Evolutionary conservation across 37 sponge, comb jelly and placozoan genomes (phyloP), one percentile per base, ranked within the genome.

Genomic region (Trichoplax adhaerens): DNA sequence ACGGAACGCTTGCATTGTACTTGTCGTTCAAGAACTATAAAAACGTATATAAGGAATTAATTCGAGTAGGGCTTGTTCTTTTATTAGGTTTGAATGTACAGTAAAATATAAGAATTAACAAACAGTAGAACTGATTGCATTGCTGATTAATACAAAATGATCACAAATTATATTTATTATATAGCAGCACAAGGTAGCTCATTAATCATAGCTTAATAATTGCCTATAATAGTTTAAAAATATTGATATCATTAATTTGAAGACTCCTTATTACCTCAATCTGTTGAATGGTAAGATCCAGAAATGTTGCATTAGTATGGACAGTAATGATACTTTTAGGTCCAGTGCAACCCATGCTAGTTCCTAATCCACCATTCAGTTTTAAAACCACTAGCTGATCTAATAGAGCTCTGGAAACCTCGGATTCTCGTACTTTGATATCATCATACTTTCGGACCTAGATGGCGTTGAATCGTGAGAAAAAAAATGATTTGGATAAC

Each of bases 251-350:
- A 29, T 29, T 29, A 29, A 29, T 29, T 29, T 29, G n/a, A 29
- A 29, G 29, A 29, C 29, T 0, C 29, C 29, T 29, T 29, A 71
- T 50, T 2, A 93, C 95, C 95, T 95, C 89, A 61, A 95, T 95
- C 65, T 91, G 98, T 53, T 80, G 69, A 3, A 95, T 83, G 5
- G 82, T 86, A 12, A 95, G 77, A 71, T 95, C 98, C 0, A 95
- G 79, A 72, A 95, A 95, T 2, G 91, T 95, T 57, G 68, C 53
- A 66, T 91, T 89, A 66, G 83, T 79, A 1, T 92, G 78, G 2
- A 95, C 98, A 57, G 86, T 73, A 10, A 95, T 95, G 47, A 95
- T 74, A 69, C 93, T 91, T 79, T 95, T 95, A 12, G 98, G 93
- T 3, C 91, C 88, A 62, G 79, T 82, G 74, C 89, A 91, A 1